Percentiles rank a stretch among this genome's conserved stretches.
These are phyloP conservation scores for Tretioscincus oriximinensis DNA, from an alignment of 2,113 vertebrate genomes.

Conservation along the genomic window DNA sequence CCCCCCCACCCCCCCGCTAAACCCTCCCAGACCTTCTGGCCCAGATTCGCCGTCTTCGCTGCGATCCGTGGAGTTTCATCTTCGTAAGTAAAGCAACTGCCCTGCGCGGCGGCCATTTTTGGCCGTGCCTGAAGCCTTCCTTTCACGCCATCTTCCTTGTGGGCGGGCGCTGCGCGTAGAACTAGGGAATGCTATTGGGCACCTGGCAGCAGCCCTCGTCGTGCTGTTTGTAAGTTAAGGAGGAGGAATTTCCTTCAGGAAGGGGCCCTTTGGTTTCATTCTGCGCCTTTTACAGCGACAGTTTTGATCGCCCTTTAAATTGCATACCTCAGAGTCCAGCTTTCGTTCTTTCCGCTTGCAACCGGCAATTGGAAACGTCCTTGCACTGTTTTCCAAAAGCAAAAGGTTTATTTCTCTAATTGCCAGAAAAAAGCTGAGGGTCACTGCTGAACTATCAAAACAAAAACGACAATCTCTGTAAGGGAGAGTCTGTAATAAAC, in stretches of 20 bases:
- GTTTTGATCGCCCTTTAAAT: no score
- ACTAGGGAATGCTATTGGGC: rapidly evolving
- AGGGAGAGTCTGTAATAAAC: no score
- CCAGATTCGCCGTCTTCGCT: neutral
- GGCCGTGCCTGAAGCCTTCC: rapidly evolving
- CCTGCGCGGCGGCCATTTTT: conserved; percentile 5
- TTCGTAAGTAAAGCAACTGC: neutral
- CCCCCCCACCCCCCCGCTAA: neutral
- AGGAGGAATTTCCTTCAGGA: neutral
- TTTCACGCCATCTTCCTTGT: neutral
- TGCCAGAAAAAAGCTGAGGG: no score
- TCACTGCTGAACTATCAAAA: no score
- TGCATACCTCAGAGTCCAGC: no score
- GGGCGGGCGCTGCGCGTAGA: neutral
- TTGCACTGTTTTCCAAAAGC: no score
- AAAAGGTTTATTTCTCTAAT: no score
- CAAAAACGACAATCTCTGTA: no score
- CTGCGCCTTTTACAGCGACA: no score
- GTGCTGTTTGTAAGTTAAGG: neutral
- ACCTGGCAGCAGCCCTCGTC: no score
- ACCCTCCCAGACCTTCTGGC: conserved; percentile 40
- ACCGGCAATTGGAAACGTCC: no score
- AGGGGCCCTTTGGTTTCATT: no score
- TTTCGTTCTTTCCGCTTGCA: neutral
- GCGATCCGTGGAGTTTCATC: rapidly evolving